Percentiles rank a stretch among this genome's conserved stretches.
These are phyloP conservation scores for Ethmia dodecea DNA, from an alignment of 2,888 invertebrate genomes.

Conservation along the genomic window DNA sequence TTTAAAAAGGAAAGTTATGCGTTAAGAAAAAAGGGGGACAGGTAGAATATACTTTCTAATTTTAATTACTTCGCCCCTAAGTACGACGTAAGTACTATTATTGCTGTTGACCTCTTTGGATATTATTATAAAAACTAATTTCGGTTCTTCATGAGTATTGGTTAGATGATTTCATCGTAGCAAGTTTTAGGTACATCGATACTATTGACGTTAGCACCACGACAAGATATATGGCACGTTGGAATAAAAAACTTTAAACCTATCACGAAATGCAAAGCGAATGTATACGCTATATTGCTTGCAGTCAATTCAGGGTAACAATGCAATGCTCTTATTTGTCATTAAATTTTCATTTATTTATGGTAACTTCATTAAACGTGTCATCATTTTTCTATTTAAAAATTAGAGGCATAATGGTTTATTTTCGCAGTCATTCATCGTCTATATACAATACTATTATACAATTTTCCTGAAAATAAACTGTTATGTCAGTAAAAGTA, in stretches of 20 bases:
- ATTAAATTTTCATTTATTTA: conserved; percentile 21
- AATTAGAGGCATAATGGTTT: conserved; percentile 19
- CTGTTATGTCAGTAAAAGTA: conserved; percentile 19
- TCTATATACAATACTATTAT: conserved; percentile 7
- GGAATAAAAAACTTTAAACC: conserved; percentile 33
- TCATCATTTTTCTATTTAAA: conserved; percentile 14
- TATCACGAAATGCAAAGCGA: conserved; percentile 37
- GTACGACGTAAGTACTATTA: conserved; percentile 48
- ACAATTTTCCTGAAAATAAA: conserved; percentile 27
- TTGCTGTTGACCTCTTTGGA: conserved; percentile 41
- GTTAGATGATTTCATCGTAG: conserved; percentile 10
- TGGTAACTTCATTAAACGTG: conserved; percentile 24
- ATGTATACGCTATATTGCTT: conserved; percentile 41
- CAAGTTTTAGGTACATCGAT: conserved; percentile 16
- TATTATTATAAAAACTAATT: conserved; percentile 19
- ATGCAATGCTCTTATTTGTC: conserved; percentile 18
- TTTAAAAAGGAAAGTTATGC: background rate
- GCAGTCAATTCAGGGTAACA: conserved; percentile 44
- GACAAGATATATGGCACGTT: conserved; percentile 49
- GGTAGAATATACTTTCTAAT: background rate
- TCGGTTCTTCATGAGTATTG: conserved; percentile 14
- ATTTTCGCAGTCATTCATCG: conserved; percentile 16
- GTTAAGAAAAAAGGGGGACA: background rate
- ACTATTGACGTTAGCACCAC: conserved; percentile 41
- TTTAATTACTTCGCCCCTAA: conserved; percentile 24